Base-by-base conservation (phyloP, 2,113 vertebrate species). In the Haplotaxodon microlepis region DNA sequence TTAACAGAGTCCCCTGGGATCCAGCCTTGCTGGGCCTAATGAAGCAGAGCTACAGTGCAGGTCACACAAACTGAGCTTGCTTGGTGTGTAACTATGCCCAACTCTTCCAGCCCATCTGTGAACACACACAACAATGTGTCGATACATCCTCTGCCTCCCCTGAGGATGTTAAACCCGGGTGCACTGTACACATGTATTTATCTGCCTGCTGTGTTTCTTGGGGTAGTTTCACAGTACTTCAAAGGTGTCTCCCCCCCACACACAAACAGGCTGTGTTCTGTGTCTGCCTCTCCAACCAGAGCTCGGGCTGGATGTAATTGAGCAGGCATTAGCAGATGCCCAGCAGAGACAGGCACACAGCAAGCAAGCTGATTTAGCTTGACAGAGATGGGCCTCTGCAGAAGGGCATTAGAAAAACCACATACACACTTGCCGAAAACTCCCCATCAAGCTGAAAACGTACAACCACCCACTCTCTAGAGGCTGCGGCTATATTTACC, bases 401-500 rank as follows among this genome's bases (percentile, higher is more conserved):
- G 56, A 84, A 84, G 47, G 84, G 61, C n/a, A 38, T 53, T 7
- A 82, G 54, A 78, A 51, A 81, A 61, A 56, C 8, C 40, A 38
- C 59, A 73, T 29, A 76, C 42, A 29, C 71, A 50, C 69, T 45
- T 9, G 36, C 40, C 2, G 2, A 61, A 85, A 92, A 89, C 84
- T 76, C 87, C 89, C 90, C 83, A 73, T 79, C 57, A 29, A 90
- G 89, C 88, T 86, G 81, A 86, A 85, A 83, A 82, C 5, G 7
- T 57, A 87, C 87, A 80, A 85, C 89, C 84, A 57, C 85, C 85
- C 88, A 86, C 82, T 93, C 92, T 90, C 90, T 38, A 80, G 89
- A 92, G 90, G 71, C 80, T 89, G 82, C 8, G 19, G 90, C 89
- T 93, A 91, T 93, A 89, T 91, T 91, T 89, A 93, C 83, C 86